Evolutionary conservation across 2,888 invertebrate genomes (phyloP), one percentile per base, ranked within the genome.

Genomic region (Drosophila paracracens): DNA sequence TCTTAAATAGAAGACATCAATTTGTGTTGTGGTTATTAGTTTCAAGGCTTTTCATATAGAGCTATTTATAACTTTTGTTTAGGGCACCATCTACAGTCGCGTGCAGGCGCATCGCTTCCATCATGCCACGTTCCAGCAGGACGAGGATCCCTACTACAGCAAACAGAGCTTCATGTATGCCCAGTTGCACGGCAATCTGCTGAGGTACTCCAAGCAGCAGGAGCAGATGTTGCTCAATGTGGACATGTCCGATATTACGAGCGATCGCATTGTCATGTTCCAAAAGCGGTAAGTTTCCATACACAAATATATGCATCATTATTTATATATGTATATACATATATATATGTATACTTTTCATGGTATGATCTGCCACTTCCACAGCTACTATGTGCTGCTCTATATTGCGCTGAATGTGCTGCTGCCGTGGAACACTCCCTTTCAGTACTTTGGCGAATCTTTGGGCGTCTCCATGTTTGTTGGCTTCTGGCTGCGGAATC

Each of bases 31-130:
- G 4, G 10, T n/a, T n/a, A 10, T 40, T 10, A 40, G 38, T n/a
- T 40, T 10, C 8, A n/a, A 40, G 10, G 4, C 1, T 10, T n/a
- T n/a, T 4, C 10, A 11, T 43, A 2, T 5, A 21, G 0, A 11
- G 21, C 2, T 21, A 11, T 11, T 29, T 29, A 29, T 40, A 38
- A 40, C 2, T 18, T 38, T 33, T 4, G 10, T 16, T 25, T 90
- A 97, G 97, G 97, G 98, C 71, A 94, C 96, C 18, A 96, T 98
- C 82, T 97, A 97, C 93, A 95, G 96, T 83, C 98, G 98, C 97
- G 97, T 97, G 0, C 94, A 95, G 63, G 94, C 95, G 73, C 98
- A 98, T 93, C 94, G 98, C 60, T 93, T 97, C 16, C 97, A 98
- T 86, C 98, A 98, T 92, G 95, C 95, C 67, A 95, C 95, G 90